Conservation (phyloP, 2,888 invertebrate species). For the Cerastoderma edule region DNA sequence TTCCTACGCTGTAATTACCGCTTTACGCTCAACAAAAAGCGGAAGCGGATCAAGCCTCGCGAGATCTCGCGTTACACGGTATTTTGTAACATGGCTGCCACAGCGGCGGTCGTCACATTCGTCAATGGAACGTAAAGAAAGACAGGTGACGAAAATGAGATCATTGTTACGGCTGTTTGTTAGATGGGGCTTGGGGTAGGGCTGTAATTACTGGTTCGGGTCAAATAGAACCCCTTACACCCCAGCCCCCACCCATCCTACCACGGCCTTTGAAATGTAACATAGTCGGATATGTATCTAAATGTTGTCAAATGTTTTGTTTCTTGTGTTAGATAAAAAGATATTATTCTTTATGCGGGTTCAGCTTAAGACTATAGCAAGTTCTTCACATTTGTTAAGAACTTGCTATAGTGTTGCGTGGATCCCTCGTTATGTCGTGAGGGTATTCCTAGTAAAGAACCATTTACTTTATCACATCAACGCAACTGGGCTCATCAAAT, state of each 20-base stretch:
- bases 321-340: too few species aligned
- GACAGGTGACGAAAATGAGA: conserved; percentile 35
- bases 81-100: conserved; percentile 32
- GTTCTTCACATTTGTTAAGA: too few species aligned
- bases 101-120: conserved; percentile 33
- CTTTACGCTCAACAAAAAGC: conserved; percentile 18
- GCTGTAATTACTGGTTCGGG: conserved; percentile 20
- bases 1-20: conserved; percentile 16
- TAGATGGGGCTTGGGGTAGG: background rate
- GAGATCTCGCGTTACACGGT: conserved; percentile 25
- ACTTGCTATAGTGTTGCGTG: too few species aligned
- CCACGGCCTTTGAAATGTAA: too few species aligned
- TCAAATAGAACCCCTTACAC: conserved; percentile 5
- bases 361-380: too few species aligned
- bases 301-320: too few species aligned
- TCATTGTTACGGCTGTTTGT: conserved; percentile 19
- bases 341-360: too few species aligned
- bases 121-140: conserved; percentile 28
- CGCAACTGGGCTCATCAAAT: too few species aligned
- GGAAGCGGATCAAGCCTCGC: conserved; percentile 24
- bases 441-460: too few species aligned
- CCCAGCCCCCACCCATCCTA: conserved; percentile 15
- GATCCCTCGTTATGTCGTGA: too few species aligned
- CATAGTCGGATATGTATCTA: too few species aligned
- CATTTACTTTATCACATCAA: too few species aligned